Conservation (phyloP, 2,888 invertebrate species). For the Drosophila paramelanica region DNA sequence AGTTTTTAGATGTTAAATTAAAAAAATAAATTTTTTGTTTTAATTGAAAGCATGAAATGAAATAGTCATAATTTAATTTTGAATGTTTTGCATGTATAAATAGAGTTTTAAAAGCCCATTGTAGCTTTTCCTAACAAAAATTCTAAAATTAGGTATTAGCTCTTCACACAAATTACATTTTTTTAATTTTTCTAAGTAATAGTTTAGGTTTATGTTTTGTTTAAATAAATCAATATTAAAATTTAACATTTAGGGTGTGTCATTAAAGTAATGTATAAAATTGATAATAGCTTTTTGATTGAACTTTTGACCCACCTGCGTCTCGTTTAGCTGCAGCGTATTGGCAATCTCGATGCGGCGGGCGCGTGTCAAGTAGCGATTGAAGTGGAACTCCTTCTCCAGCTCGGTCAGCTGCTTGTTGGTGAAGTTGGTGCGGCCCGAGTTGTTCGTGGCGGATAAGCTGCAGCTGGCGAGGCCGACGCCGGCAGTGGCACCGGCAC, state of each 20-base stretch:
- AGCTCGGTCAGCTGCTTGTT: constrained; percentile 99
- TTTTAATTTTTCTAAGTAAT: too few relatives aligned
- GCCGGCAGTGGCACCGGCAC: constrained; percentile 27
- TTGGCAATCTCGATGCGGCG: constrained; percentile 99
- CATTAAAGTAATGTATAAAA: background rate
- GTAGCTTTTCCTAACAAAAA: background rate
- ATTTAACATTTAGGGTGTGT: background rate
- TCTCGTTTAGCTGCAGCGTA: constrained; percentile 97
- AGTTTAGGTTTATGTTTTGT: background rate
- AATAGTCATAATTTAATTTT: too few relatives aligned
- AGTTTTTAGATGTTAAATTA: too few relatives aligned
- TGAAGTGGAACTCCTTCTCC: constrained; percentile 99
- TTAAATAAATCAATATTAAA: background rate
- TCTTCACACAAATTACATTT: too few relatives aligned
- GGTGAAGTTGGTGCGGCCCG: constrained; percentile 99
- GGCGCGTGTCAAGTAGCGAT: constrained; percentile 98
- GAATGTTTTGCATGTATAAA: background rate
- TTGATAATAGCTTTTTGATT: background rate
- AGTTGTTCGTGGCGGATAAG: constrained; percentile 88
- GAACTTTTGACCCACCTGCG: constrained; percentile 87
- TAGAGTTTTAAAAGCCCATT: background rate
- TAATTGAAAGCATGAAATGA: too few relatives aligned
- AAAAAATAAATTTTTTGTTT: too few relatives aligned
- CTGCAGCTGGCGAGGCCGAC: constrained; percentile 79
- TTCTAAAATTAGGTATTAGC: too few relatives aligned